These are phyloP conservation scores for Acrossocheilus wenchowensis DNA, from an alignment of 2,797 vertebrate genomes.

Conservation along the genomic window DNA sequence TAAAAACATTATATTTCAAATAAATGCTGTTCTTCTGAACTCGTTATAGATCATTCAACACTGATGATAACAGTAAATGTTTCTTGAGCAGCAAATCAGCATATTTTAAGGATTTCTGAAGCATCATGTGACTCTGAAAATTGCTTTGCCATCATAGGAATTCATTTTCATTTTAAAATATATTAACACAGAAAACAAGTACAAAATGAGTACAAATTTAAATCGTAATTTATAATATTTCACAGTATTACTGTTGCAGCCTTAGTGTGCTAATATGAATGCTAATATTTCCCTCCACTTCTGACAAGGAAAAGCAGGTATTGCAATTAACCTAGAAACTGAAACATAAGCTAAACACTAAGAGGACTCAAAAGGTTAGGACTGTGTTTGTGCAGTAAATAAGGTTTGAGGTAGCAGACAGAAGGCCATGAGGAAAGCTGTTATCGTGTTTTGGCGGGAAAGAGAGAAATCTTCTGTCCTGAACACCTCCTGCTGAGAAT, in stretches of 20 bases:
- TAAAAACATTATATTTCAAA: neutral
- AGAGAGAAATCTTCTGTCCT: constrained; percentile 23
- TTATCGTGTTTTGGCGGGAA: constrained; percentile 49
- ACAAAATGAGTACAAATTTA: neutral
- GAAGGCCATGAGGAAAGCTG: constrained; percentile 41
- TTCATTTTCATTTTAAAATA: neutral
- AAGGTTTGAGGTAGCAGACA: constrained; percentile 15
- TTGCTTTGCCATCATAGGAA: neutral
- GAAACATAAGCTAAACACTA: neutral
- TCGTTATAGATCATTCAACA: neutral
- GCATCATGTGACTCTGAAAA: neutral
- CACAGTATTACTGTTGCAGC: neutral
- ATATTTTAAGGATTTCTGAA: neutral
- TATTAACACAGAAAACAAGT: neutral
- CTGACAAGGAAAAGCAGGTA: neutral
- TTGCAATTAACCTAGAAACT: neutral
- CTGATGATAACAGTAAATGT: neutral
- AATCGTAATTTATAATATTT: too few relatives aligned
- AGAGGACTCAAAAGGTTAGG: neutral
- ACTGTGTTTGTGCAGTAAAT: constrained; percentile 15
- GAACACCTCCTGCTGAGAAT: neutral
- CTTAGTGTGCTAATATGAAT: neutral
- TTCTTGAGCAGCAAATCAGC: neutral
- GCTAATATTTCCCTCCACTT: neutral
- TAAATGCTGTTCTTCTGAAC: neutral